These are phyloP conservation scores for Cacoxenus indagator DNA, from an alignment of 2,888 invertebrate species.

Conservation along the genomic window DNA sequence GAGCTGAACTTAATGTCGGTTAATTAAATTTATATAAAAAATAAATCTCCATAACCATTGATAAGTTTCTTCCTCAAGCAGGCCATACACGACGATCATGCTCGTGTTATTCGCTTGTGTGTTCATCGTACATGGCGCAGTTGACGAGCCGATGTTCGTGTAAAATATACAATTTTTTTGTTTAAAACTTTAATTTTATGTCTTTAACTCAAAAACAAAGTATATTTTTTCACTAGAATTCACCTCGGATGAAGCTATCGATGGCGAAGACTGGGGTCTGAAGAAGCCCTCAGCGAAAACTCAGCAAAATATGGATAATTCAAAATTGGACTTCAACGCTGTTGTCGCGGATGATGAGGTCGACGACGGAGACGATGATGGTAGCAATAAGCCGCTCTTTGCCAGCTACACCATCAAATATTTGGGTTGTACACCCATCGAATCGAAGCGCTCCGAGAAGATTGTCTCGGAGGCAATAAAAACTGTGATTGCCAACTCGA, in stretches of 20 bases:
- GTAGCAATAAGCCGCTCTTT: slow-evolving; percentile 36
- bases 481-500: slow-evolving; percentile 79
- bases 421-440: slow-evolving; percentile 57
- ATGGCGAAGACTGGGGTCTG: slow-evolving; percentile 46
- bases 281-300: slow-evolving; percentile 26
- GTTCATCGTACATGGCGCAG: too few species aligned
- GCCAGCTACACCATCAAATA: slow-evolving; percentile 56
- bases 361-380: slow-evolving; percentile 37
- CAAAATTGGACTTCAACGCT: slow-evolving; percentile 17
- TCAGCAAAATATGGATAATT: slow-evolving; percentile 23
- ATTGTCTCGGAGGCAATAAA: slow-evolving; percentile 87
- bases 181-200: too few species aligned
- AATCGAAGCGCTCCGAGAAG: slow-evolving; percentile 54
- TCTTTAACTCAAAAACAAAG: too few species aligned
- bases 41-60: too few species aligned
- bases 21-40: too few species aligned
- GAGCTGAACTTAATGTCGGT: too few species aligned
- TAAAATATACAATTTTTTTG: too few species aligned
- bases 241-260: slow-evolving; percentile 45
- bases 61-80: too few species aligned
- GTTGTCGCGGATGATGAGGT: slow-evolving; percentile 8
- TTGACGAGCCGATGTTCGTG: too few species aligned
- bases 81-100: too few species aligned
- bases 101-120: too few species aligned
- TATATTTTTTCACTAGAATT: slow-evolving; percentile 39